Evolutionary conservation across 2,888 invertebrate genomes (phyloP), one percentile per base, ranked within the genome.

Genomic region (Lasioglossum zephyrum): DNA sequence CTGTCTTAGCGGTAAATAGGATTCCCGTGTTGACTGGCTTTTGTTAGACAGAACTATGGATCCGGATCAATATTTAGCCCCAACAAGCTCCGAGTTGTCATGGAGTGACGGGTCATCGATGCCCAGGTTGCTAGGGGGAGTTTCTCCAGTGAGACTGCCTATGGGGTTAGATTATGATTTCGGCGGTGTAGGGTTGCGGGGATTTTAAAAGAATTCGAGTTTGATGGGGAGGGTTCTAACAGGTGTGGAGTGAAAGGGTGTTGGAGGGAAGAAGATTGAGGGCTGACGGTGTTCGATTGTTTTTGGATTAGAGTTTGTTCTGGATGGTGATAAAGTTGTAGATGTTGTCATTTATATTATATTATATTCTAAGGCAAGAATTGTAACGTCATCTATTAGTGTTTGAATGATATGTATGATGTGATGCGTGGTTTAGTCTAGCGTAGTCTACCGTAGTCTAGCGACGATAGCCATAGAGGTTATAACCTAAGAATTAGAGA

Each of bases 21-120:
- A 86, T 87, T 87, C 74, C 77, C 87, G 79, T 86, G 87, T 87
- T 79, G 87, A 79, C 81, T n/a, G 49, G 47, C 77, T 80, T 80
- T 77, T 72, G 77, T 84, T 57, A 26, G 9, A 6, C 44, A 22
- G 41, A 73, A n/a, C n/a, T n/a, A 31, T 69, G 31, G 69, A 69
- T 26, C 66, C 39, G 41, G 70, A 70, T 70, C 77, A 70, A 77
- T 77, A 77, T 77, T 77, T 77, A 70, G 49, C 26, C 26, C 53
- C 39, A 16, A 2, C 22, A 13, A 49, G 60, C 26, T 8, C 18
- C 6, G 22, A 77, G 77, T 69, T 39, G 69, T 36, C 77, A 16
- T 22, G 16, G n/a, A 49, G 70, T 41, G 77, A 77, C 53, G 77
- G 39, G 77, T 70, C 49, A 70, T 77, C 53, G 39, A 9, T 22